These are phyloP conservation scores for Lophotriccus pileatus DNA, from an alignment of 2,797 vertebrate genomes.

Conservation along the genomic window DNA sequence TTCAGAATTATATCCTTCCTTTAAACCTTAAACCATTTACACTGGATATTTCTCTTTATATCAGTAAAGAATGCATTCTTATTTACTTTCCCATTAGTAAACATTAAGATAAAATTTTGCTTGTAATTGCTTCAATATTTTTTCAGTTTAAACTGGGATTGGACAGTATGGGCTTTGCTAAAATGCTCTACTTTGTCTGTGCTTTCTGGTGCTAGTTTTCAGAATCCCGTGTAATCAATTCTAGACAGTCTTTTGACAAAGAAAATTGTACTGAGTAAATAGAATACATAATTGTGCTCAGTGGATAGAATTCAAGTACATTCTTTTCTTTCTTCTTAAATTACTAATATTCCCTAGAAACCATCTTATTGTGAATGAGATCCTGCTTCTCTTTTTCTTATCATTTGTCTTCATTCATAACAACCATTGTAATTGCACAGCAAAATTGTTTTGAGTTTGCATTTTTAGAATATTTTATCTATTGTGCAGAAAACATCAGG, in stretches of 20 bases:
- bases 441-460: neutral
- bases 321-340: constrained; percentile 12
- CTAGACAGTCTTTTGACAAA: neutral
- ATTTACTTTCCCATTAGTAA: neutral
- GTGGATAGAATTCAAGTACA: neutral
- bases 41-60: neutral
- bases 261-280: neutral
- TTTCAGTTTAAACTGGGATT: neutral
- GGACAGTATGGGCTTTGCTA: neutral
- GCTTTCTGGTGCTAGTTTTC: neutral
- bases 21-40: neutral
- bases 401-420: constrained; percentile 34
- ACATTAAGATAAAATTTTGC: neutral
- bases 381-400: constrained; percentile 1
- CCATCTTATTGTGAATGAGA: neutral
- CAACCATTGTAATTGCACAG: constrained; percentile 5
- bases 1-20: neutral
- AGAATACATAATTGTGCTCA: neutral
- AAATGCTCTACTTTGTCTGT: neutral
- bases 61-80: neutral
- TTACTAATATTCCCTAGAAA: constrained; percentile 14
- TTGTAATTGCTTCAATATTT: neutral
- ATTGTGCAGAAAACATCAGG: neutral
- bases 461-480: constrained; percentile 20
- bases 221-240: neutral